A percentile compares a stretch with the other conserved stretches of the same genome.
Evolutionary conservation across 2,888 invertebrate species (phyloP).

Genomic region (Maniola hyperantus): DNA sequence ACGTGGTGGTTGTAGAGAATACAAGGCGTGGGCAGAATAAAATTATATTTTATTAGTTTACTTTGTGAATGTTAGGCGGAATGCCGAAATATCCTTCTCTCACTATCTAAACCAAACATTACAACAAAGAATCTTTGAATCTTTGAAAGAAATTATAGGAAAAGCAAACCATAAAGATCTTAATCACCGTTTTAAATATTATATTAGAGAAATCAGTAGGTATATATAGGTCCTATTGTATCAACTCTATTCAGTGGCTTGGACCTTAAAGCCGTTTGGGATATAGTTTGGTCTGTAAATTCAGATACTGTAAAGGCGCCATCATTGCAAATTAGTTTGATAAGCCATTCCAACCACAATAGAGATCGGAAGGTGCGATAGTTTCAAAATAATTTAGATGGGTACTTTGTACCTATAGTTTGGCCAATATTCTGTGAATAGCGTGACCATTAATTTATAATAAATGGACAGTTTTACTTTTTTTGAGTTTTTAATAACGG

Average conservation of each 20-base stretch:
- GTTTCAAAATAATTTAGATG: constrained; percentile 26
- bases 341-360: constrained; percentile 22
- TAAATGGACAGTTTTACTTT: not conserved
- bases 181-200: not conserved
- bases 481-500: not conserved
- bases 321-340: constrained; percentile 29
- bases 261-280: not conserved
- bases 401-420: constrained; percentile 23
- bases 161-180: too few relatives aligned
- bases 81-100: too few relatives aligned
- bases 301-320: constrained; percentile 20
- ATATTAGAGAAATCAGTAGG: not conserved
- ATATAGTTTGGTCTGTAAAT: not conserved
- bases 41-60: too few relatives aligned
- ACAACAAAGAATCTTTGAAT: too few relatives aligned
- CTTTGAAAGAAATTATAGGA: too few relatives aligned
- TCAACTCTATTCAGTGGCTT: constrained; percentile 3
- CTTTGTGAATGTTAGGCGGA: too few relatives aligned
- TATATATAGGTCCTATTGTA: not conserved
- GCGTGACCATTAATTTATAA: constrained; percentile 3
- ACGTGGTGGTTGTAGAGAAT: not conserved
- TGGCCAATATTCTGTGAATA: constrained; percentile 7
- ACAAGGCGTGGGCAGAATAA: not conserved
- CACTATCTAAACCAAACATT: too few relatives aligned
- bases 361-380: constrained; percentile 26